Base-by-base conservation (phyloP, 2,797 vertebrate species). In the Lagocephalus sceleratus region DNA sequence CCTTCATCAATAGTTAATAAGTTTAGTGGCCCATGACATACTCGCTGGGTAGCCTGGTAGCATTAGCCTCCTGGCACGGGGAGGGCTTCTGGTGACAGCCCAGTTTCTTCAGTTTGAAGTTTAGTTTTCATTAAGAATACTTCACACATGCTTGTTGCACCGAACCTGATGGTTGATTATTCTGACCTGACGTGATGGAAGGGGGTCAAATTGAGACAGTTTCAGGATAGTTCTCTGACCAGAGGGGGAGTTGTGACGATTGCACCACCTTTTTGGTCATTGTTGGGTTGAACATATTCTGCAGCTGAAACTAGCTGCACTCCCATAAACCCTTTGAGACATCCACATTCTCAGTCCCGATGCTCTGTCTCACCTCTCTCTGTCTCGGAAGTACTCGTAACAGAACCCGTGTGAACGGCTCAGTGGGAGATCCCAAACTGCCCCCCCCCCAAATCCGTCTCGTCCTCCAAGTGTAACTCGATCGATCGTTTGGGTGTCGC, bases 1-100 rank as follows among this genome's bases (percentile, higher is more conserved):
- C 68, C 57, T 74, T 75, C 76, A 83, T 85, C 73, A 81, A 79
- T 84, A 78, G 82, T 84, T 80, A 80, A 78, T 54, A 32, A 66
- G 66, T 42, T 58, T 52, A 51, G 60, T 71, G 60, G 59, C 62
- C 50, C 52, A 44, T 47, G 61, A 69, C 42, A 52, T 21, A 50
- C 56, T 58, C 41, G n/a, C n/a, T 4, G 16, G 49, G 32, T 54
- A 20, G 58, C 50, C 42, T 41, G 68, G 63, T 12, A 38, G 47
- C 44, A 32, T 22, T 23, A 20, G 48, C 66, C 48, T 54, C 26
- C 44, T 15, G 5, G 2, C 26, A 23, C 16, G 32, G 2, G 16
- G 16, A 1, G 1, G 29, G 47, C 43, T 42, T 40, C 3, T 25
- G 45, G 20, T 56, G 20, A 51, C 48, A 20, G 43, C 6, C 29